Conservation (phyloP, 2,888 invertebrate genomes). For the Cacoxenus indagator region DNA sequence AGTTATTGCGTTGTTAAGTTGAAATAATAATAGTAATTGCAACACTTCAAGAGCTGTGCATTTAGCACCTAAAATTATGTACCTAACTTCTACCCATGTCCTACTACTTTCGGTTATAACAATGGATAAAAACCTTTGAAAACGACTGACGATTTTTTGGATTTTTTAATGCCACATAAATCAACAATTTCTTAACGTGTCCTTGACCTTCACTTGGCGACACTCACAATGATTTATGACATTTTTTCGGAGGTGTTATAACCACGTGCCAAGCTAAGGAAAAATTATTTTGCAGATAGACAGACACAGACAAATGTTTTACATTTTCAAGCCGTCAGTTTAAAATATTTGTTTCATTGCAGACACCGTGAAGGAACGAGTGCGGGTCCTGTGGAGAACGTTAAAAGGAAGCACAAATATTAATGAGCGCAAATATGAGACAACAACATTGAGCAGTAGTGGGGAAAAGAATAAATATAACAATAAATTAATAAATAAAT, state of each 20-base stretch:
- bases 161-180: no score
- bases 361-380: no score
- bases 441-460: neutral
- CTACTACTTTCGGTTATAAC: no score
- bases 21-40: no score
- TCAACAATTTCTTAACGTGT: neutral
- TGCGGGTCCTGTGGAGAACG: no score
- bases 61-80: no score
- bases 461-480: neutral
- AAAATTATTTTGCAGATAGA: neutral
- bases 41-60: no score
- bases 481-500: neutral
- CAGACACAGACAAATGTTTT: no score
- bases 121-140: no score
- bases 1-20: neutral
- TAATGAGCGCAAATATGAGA: conserved; percentile 5
- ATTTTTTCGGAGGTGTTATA: neutral
- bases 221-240: neutral
- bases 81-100: no score
- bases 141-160: no score
- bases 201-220: neutral
- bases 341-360: neutral
- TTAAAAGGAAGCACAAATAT: neutral
- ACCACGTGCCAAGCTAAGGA: neutral
- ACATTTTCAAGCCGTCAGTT: neutral